Conservation (phyloP, 2,113 vertebrate species). For the Sturnira hondurensis region DNA sequence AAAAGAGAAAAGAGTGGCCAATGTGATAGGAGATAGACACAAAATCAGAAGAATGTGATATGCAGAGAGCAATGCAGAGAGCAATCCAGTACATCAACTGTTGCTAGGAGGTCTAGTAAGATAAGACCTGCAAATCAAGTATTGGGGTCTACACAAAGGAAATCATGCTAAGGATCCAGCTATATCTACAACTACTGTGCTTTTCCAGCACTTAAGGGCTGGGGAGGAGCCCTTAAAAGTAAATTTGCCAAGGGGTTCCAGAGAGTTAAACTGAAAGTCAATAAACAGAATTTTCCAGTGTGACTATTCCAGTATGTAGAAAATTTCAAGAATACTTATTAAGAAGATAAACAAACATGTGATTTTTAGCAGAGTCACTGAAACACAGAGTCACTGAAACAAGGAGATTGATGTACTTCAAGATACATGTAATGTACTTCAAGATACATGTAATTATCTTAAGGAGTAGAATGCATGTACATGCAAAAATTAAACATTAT, state of each 20-base stretch:
- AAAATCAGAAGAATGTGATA: not conserved
- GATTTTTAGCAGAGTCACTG: slow-evolving; percentile 3
- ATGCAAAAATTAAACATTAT: not conserved
- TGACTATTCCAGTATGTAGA: not conserved
- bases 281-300: not conserved
- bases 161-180: not conserved
- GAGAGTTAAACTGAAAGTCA: not conserved
- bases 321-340: not conserved
- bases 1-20: not conserved
- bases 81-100: not conserved
- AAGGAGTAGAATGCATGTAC: not conserved
- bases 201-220: not conserved
- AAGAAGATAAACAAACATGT: not conserved
- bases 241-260: not conserved
- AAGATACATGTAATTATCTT: not conserved
- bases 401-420: not conserved
- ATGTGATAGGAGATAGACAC: not conserved
- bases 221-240: not conserved
- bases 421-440: not conserved
- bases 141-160: not conserved
- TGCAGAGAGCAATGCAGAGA: too few species aligned
- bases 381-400: not conserved
- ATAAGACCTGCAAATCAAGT: not conserved
- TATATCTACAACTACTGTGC: not conserved
- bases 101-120: not conserved